A percentile compares a stretch with the other conserved stretches of the same genome.
phyloP scores from a whole-genome alignment of 2,888 invertebrate genomes.

The Panzeria rudis region DNA sequence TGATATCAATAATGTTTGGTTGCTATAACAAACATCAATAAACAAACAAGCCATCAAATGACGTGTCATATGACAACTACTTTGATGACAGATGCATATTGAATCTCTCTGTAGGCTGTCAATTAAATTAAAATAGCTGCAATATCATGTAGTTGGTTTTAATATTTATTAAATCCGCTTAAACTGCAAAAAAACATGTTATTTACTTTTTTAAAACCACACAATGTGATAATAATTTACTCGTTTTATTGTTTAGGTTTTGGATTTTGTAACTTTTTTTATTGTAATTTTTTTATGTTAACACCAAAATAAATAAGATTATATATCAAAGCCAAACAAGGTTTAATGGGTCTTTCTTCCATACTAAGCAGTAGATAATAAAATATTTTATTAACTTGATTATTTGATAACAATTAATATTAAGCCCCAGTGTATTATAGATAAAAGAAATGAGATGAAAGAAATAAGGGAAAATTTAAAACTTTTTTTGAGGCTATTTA shows the following conservation, averaged over 20 bases:
- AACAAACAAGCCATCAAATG: constrained; percentile 49
- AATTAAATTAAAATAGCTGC: constrained; percentile 32
- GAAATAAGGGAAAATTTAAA: too few relatives aligned
- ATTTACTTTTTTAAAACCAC: constrained; percentile 28
- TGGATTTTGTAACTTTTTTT: background rate
- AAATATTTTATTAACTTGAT: background rate
- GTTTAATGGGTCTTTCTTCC: background rate
- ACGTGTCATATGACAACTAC: constrained; percentile 52
- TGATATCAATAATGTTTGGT: constrained; percentile 10
- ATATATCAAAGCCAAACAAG: background rate
- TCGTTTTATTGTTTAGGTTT: constrained; percentile 20
- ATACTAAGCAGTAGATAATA: background rate
- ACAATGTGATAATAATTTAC: constrained; percentile 26
- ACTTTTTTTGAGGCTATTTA: too few relatives aligned
- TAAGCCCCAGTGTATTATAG: background rate
- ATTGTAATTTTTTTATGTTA: background rate
- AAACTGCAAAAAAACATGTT: constrained; percentile 18
- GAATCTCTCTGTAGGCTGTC: constrained; percentile 44
- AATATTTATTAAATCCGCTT: constrained; percentile 55
- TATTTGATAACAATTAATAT: background rate
- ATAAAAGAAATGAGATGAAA: too few relatives aligned
- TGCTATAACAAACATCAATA: constrained; percentile 24
- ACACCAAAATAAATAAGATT: background rate
- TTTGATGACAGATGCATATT: constrained; percentile 47
- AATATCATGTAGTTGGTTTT: constrained; percentile 32